phyloP scores from a whole-genome alignment of 2,797 vertebrate species.

The Hylomyscus alleni region DNA sequence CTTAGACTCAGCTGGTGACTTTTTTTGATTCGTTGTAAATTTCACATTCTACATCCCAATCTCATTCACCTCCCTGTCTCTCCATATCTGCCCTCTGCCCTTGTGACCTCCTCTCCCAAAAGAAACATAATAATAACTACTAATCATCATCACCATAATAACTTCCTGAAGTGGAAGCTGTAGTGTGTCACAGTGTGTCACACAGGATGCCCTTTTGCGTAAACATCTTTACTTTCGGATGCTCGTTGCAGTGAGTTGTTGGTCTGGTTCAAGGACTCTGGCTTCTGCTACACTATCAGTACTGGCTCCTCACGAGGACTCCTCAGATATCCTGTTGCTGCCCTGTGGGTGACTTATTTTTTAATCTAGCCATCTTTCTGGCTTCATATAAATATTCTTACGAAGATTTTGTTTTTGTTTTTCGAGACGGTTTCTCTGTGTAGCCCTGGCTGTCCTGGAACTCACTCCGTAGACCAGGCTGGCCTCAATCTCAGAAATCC shows the following conservation, averaged over 20 bases:
- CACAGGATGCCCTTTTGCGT: not conserved
- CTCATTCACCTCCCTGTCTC: not conserved
- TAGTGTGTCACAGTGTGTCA: not conserved
- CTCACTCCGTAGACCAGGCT: too few species aligned
- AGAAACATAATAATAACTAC: not conserved
- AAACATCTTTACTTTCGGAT: not conserved
- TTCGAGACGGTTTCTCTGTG: too few species aligned
- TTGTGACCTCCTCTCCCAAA: not conserved
- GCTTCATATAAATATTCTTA: not conserved
- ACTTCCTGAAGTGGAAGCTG: not conserved
- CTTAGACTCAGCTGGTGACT: not conserved
- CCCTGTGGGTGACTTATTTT: not conserved
- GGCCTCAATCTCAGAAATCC: too few species aligned
- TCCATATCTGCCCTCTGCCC: not conserved
- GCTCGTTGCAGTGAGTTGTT: not conserved
- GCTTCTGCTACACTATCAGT: not conserved
- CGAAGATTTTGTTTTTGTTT: not conserved
- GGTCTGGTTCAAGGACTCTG: not conserved
- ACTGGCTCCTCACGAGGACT: not conserved
- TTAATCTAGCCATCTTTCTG: not conserved
- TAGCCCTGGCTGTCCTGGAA: too few species aligned
- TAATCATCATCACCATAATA: not conserved
- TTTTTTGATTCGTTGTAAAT: not conserved
- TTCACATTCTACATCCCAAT: not conserved
- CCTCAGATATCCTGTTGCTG: not conserved